These are phyloP conservation scores for Tiliacea aurago DNA, from an alignment of 2,888 invertebrate genomes.

Conservation along the genomic window DNA sequence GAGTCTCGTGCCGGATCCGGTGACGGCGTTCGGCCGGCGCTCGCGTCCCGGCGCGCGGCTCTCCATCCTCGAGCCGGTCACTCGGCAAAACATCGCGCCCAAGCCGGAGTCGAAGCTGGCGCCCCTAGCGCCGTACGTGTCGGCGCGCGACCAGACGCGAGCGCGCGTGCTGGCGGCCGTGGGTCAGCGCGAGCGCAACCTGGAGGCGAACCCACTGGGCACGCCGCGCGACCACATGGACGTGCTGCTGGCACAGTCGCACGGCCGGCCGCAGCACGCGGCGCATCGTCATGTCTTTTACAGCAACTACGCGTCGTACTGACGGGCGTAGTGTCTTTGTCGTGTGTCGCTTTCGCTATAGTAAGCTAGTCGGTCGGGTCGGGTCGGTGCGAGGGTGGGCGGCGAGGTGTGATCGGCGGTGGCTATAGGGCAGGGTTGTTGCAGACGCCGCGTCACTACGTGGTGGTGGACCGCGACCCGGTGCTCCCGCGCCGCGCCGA, in stretches of 20 bases:
- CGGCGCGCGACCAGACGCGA: constrained; percentile 92
- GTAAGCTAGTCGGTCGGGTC: constrained; percentile 78
- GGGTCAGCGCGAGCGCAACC: constrained; percentile 90
- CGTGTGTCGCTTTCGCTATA: constrained; percentile 88
- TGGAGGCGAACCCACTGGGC: constrained; percentile 90
- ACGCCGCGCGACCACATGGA: constrained; percentile 92
- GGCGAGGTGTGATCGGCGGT: constrained; percentile 77
- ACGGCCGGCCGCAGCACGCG: constrained; percentile 89
- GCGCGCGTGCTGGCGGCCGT: constrained; percentile 91
- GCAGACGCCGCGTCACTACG: constrained; percentile 97
- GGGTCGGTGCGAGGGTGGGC: constrained; percentile 82
- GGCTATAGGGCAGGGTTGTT: constrained; percentile 89
- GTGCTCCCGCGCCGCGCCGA: constrained; percentile 92
- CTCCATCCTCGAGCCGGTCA: constrained; percentile 89
- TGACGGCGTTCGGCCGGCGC: constrained; percentile 95
- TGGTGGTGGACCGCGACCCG: constrained; percentile 95
- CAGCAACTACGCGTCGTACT: constrained; percentile 89
- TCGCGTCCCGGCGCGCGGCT: constrained; percentile 86
- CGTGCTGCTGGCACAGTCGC: constrained; percentile 91
- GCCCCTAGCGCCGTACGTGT: constrained; percentile 92
- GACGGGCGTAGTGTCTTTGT: constrained; percentile 74
- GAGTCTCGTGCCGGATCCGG: constrained; percentile 95
- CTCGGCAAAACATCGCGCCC: constrained; percentile 92
- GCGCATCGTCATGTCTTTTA: constrained; percentile 89
- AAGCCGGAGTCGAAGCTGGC: constrained; percentile 90